Conservation (phyloP, 92 coral and sea anemone genomes). For the Epizoanthus scotinus region DNA sequence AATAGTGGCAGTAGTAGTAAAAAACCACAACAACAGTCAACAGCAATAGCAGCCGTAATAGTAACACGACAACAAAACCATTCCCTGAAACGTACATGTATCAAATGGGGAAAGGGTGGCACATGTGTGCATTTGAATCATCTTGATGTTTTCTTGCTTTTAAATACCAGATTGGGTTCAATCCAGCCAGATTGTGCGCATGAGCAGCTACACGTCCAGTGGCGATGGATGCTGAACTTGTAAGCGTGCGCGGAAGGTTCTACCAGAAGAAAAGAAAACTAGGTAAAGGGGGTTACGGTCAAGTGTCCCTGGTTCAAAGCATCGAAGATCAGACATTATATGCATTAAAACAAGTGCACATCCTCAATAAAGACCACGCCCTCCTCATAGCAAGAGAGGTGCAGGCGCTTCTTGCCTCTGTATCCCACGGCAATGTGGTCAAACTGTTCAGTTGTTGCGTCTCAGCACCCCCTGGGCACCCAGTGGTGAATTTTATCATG, state of each 20-base stretch:
- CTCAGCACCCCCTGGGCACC: conserved; percentile 25
- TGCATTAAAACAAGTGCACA: conserved; percentile 53
- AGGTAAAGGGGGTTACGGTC: conserved; percentile 53
- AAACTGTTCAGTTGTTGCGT: conserved; percentile 49
- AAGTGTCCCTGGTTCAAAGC: conserved; percentile 44
- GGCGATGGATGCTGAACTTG: conserved; percentile 26
- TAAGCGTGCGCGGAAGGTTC: conserved; percentile 45
- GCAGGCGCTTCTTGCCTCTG: conserved; percentile 44
- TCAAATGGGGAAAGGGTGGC: no score
- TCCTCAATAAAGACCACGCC: conserved; percentile 43
- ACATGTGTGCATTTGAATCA: no score
- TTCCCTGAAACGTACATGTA: no score
- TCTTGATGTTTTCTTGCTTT: no score
- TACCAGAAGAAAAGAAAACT: conserved; percentile 38
- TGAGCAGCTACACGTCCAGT: no score
- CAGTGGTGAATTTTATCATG: conserved; percentile 51
- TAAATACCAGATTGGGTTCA: no score
- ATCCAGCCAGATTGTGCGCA: no score
- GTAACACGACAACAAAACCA: no score
- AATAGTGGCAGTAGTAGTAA: no score
- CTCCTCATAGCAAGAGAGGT: conserved; percentile 42
- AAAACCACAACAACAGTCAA: no score
- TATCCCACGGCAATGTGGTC: conserved; percentile 45
- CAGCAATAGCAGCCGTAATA: no score
- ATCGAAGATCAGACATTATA: conserved; percentile 43